Evolutionary conservation across 2,888 invertebrate genomes (phyloP), one percentile per base, ranked within the genome.

Genomic region (Myopa tessellatipennis): DNA sequence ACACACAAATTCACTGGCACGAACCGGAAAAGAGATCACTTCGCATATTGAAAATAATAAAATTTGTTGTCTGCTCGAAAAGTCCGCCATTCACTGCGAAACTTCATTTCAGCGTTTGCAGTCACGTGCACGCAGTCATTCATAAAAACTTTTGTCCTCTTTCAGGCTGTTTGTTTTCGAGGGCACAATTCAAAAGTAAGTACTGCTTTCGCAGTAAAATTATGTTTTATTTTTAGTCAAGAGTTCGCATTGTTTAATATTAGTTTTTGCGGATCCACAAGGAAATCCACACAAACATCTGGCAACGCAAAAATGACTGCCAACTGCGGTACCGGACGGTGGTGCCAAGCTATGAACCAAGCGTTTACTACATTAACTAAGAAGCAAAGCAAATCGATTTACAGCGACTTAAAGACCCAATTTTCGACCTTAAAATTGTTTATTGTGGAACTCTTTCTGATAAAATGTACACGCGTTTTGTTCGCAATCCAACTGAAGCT

Each of bases 71-170:
- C 26, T 52, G 67, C 67, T 50, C 50, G 65, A 69, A 61, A 63
- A 73, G 61, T 63, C 50, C 26, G 58, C 55, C 38, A 55, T 76
- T 61, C 71, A 71, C 73, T 67, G 40, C 58, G 78, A 77, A 80
- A 79, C 80, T 79, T 78, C 65, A 74, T 45, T 74, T 79, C 80
- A 77, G 63, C 76, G 73, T 79, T 78, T 80, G 78, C 81, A 84
- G 82, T 83, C 82, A 83, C 82, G 82, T 82, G 82, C 83, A 85
- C 82, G 65, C 77, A 81, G 77, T 74, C 78, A 80, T 80, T 79
- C 26, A 77, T 83, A 81, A 80, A 79, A 83, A 83, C 58, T 76
- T 80, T 76, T 77, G 76, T 67, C 45, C 73, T 76, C 36, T 72
- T 78, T 77, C 58, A 65, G 74, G 40, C 60, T 75, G 71, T 40